Percentiles rank a stretch among this genome's conserved stretches.
Conservation (phyloP, 2,888 invertebrate species). For the Hofmannophila pseudospretella region DNA sequence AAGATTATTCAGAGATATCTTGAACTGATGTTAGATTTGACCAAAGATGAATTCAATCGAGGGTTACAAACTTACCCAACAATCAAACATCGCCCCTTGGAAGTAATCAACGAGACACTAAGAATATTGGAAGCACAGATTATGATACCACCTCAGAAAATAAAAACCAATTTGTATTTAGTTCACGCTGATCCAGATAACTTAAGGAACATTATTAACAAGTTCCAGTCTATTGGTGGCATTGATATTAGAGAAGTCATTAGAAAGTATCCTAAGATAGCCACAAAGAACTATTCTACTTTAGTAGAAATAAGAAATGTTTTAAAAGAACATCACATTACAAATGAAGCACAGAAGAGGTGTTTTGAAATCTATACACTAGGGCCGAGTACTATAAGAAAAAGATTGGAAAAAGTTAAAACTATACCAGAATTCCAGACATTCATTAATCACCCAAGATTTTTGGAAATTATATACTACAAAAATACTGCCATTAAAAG, state of each 20-base stretch:
- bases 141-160: slow-evolving; percentile 53
- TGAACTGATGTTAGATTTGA: slow-evolving; percentile 57
- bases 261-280: slow-evolving; percentile 60
- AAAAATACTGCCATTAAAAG: slow-evolving; percentile 57
- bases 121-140: slow-evolving; percentile 50
- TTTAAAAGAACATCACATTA: slow-evolving; percentile 51
- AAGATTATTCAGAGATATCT: slow-evolving; percentile 66
- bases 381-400: slow-evolving; percentile 49
- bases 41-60: slow-evolving; percentile 52
- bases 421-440: slow-evolving; percentile 57
- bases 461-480: slow-evolving; percentile 62
- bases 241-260: slow-evolving; percentile 65
- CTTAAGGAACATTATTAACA: slow-evolving; percentile 49
- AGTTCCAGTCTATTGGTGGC: slow-evolving; percentile 52
- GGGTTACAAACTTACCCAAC: slow-evolving; percentile 63
- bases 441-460: slow-evolving; percentile 58
- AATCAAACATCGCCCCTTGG: slow-evolving; percentile 62
- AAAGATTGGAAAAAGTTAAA: slow-evolving; percentile 52
- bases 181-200: slow-evolving; percentile 64
- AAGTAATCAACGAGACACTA: slow-evolving; percentile 55
- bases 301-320: slow-evolving; percentile 50
- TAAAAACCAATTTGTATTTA: slow-evolving; percentile 62
- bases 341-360: slow-evolving; percentile 59
- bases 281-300: slow-evolving; percentile 43
- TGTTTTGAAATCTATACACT: slow-evolving; percentile 66